Percentiles rank a stretch among this genome's conserved stretches.
Evolutionary conservation across 2,888 invertebrate species (phyloP).

Genomic region (Phyllotreta striolata): DNA sequence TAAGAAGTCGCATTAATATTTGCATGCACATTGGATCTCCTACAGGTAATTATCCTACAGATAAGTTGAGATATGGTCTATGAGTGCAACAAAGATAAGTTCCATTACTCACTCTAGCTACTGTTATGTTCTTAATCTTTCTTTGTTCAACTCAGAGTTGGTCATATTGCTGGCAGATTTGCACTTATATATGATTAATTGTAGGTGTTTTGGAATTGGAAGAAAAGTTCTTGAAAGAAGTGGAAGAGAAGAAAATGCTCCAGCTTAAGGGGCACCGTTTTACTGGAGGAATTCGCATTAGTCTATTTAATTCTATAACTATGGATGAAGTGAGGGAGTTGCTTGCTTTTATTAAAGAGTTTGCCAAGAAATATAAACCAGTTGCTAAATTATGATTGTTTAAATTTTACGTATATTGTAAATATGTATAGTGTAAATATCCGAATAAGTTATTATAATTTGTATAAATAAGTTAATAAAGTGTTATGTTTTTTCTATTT

Average conservation of each 20-base stretch:
- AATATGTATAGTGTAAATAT: too few species aligned
- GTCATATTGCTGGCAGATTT: background rate
- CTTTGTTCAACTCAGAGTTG: background rate
- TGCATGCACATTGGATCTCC: slow-evolving; percentile 83
- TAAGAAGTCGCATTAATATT: slow-evolving; percentile 90
- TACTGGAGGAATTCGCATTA: slow-evolving; percentile 95
- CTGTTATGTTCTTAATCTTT: too few species aligned
- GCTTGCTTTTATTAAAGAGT: slow-evolving; percentile 65
- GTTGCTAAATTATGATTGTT: too few species aligned
- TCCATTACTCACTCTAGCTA: too few species aligned
- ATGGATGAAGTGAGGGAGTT: slow-evolving; percentile 79
- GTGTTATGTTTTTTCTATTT: too few species aligned
- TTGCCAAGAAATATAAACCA: slow-evolving; percentile 14
- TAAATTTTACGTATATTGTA: too few species aligned
- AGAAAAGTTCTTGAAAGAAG: slow-evolving; percentile 84
- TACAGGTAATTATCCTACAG: slow-evolving; percentile 64
- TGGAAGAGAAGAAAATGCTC: slow-evolving; percentile 78
- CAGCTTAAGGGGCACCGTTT: slow-evolving; percentile 94
- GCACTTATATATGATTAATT: background rate
- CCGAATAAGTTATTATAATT: too few species aligned
- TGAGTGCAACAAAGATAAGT: too few species aligned
- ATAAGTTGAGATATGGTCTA: too few species aligned
- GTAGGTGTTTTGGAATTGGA: slow-evolving; percentile 82
- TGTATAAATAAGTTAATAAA: too few species aligned
- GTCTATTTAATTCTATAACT: slow-evolving; percentile 93